Base-by-base conservation (phyloP, 1,140 invertebrate genomes). In the Uloborus diversus region DNA sequence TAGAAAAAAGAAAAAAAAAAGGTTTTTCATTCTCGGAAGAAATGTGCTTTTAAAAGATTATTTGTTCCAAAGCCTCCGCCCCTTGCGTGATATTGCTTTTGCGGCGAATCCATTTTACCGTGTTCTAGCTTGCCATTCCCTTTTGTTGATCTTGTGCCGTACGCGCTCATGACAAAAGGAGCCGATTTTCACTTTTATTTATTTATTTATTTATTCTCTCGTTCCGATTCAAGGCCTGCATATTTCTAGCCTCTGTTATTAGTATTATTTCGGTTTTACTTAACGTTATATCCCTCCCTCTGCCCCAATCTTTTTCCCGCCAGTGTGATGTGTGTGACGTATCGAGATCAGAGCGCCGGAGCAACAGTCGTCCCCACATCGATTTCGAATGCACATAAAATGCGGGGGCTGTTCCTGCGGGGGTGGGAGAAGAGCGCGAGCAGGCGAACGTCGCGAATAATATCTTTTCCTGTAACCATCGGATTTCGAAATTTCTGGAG, bases 11-110 rank as follows among this genome's bases (percentile, higher is more conserved):
- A 59, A 28, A 56, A 37, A 42, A 20, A 35, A 57, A 30, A 32
- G 30, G n/a, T n/a, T n/a, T n/a, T n/a, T n/a, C n/a, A n/a, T n/a
- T n/a, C n/a, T n/a, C n/a, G n/a, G n/a, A 78, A 78, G 73, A 64
- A 78, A 78, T 78, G 61, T 49, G 73, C 73, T 78, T 78, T 78
- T 78, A 78, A 78, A 78, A 78, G 73, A 78, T 78, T 78, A 78
- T 78, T 78, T 78, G 73, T 78, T 78, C 73, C 73, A 66, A 78
- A 78, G 30, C 49, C 30, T 49, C 20, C 37, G 17, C 42, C 57
- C 37, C 23, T 73, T 62, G 37, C 61, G 30, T 78, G 73, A 78
- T 78, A 78, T 78, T 78, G 73, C 73, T 78, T 78, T 78, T 78
- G 73, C 62, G 73, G 73, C 62, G 56, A 75, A 75, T 62, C 57